phyloP scores from a whole-genome alignment of 2,797 vertebrate species.

The Falco novaeseelandiae region DNA sequence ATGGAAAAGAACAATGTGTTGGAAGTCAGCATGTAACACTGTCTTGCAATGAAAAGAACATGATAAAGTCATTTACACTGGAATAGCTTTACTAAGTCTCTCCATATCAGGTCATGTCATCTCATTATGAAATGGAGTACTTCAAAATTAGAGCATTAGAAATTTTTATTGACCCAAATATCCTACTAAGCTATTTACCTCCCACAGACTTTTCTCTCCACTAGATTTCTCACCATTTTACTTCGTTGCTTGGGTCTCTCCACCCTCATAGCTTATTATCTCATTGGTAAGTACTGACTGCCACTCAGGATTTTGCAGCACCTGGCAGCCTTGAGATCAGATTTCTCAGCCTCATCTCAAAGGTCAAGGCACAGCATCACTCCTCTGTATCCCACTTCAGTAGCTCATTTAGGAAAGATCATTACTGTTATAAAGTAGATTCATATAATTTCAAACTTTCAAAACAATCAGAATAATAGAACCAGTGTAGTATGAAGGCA shows the following conservation, averaged over 20 bases:
- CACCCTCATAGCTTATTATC: neutral
- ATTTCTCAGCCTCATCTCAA: neutral
- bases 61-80: neutral
- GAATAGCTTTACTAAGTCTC: slow-evolving; percentile 24
- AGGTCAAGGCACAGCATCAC: neutral
- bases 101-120: slow-evolving; percentile 37
- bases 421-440: neutral
- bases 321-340: neutral
- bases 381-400: neutral
- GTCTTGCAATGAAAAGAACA: neutral
- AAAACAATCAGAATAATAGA: neutral
- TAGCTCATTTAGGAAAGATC: neutral
- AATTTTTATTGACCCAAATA: neutral
- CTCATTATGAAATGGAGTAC: slow-evolving; percentile 56
- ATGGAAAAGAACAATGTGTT: slow-evolving; percentile 12
- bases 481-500: neutral
- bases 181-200: neutral
- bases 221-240: neutral
- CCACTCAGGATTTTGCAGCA: neutral
- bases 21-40: neutral
- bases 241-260: neutral
- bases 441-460: neutral
- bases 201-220: neutral
- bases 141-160: slow-evolving; percentile 56
- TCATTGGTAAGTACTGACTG: neutral